Evolutionary conservation across 2,797 vertebrate species (phyloP).

Genomic region (Pseudochirops corinnae): DNA sequence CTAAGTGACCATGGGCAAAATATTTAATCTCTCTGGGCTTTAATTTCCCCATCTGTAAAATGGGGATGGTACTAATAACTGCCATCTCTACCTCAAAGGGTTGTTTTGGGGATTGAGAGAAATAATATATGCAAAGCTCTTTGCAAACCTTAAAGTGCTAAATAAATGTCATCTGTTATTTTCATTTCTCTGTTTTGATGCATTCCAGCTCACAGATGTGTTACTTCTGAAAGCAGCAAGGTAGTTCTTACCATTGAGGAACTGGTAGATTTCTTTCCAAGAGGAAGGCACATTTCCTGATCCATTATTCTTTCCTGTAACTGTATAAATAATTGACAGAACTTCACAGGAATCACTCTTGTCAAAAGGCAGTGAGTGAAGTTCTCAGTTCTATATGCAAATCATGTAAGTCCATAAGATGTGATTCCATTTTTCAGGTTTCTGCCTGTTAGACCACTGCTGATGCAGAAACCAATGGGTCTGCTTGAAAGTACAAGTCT

Average conservation of each 20-base stretch:
- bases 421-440: constrained; percentile 47
- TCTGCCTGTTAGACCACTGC: constrained; percentile 56
- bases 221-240: constrained; percentile 39
- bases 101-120: not conserved
- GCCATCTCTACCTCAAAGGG: not conserved
- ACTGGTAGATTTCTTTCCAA: constrained; percentile 63
- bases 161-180: not conserved
- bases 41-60: not conserved
- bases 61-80: not conserved
- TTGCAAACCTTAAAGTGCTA: not conserved
- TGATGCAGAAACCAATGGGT: constrained; percentile 70
- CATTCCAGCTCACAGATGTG: not conserved
- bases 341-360: constrained; percentile 69
- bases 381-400: constrained; percentile 68
- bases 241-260: constrained; percentile 65
- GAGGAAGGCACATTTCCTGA: constrained; percentile 58
- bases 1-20: not conserved
- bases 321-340: constrained; percentile 76
- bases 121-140: not conserved
- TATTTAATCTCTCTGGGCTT: not conserved
- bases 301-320: constrained; percentile 67
- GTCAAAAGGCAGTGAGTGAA: constrained; percentile 69
- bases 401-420: constrained; percentile 43
- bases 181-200: not conserved
- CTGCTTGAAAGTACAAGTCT: constrained; percentile 62